A percentile compares a stretch with the other conserved stretches of the same genome.
Conservation (phyloP, 2,113 vertebrate species). For the Cygnus buccinator region DNA sequence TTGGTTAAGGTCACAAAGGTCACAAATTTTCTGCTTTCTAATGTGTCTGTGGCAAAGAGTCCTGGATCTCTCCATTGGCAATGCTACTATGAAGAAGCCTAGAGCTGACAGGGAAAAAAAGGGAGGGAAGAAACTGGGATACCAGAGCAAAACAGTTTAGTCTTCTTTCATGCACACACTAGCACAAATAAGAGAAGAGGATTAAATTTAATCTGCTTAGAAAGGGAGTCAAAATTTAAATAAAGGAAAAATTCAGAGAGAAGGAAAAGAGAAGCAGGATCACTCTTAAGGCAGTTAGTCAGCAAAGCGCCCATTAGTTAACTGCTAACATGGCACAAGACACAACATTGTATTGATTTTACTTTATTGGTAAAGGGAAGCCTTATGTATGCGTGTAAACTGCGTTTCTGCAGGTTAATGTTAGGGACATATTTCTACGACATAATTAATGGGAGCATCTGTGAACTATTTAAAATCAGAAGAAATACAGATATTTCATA, state of each 20-base stretch:
- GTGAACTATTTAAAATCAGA: slow-evolving; percentile 12
- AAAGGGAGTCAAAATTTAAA: slow-evolving; percentile 41
- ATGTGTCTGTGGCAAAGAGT: neutral
- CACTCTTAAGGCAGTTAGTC: neutral
- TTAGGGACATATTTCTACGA: neutral
- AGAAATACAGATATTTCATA: slow-evolving; percentile 5
- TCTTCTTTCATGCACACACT: neutral
- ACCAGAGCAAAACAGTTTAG: neutral
- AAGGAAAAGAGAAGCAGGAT: slow-evolving; percentile 27
- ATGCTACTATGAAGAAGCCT: neutral
- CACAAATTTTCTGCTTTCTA: neutral
- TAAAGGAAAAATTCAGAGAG: neutral
- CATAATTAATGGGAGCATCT: neutral
- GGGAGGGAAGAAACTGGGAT: neutral
- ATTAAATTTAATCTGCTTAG: slow-evolving; percentile 31
- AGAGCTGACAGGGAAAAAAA: neutral
- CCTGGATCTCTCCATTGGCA: neutral
- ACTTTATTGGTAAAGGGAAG: neutral
- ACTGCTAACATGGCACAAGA: neutral
- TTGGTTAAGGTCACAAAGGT: neutral
- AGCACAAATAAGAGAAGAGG: neutral
- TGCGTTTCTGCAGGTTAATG: slow-evolving; percentile 19
- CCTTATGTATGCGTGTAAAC: neutral
- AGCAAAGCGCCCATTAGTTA: slow-evolving; percentile 7
- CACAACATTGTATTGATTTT: neutral